A percentile compares a stretch with the other conserved stretches of the same genome.
Evolutionary conservation across 2,113 vertebrate species (phyloP).

Genomic region (Scopus umbretta): DNA sequence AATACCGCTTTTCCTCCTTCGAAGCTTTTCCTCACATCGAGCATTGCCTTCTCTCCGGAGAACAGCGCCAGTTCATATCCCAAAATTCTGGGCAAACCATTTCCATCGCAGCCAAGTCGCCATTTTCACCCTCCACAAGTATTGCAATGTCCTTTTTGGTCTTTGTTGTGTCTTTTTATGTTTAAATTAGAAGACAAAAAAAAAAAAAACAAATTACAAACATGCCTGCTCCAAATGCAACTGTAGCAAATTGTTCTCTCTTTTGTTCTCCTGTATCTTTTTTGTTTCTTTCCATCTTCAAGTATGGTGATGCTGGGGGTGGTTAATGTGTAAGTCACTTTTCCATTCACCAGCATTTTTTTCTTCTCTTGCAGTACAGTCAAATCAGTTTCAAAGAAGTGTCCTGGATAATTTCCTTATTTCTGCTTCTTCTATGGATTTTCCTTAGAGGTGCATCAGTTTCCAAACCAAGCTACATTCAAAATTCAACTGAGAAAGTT

Average conservation of each 20-base stretch:
- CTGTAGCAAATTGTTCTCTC: background rate
- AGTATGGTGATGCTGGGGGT: background rate
- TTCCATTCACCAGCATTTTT: background rate
- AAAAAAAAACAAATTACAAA: background rate
- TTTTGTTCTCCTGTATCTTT: background rate
- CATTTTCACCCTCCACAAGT: background rate
- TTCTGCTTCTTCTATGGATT: background rate
- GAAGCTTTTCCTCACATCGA: background rate
- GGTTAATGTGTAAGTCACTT: background rate
- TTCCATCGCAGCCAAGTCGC: background rate
- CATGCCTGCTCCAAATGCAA: background rate
- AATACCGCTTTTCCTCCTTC: background rate
- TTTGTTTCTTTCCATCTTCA: background rate
- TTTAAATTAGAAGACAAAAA: background rate
- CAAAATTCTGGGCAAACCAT: background rate
- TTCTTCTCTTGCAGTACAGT: background rate
- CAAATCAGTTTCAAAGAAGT: background rate
- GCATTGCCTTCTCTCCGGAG: background rate
- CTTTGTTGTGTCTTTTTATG: background rate
- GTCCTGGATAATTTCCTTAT: background rate
- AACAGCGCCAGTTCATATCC: background rate
- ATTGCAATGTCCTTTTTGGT: background rate
- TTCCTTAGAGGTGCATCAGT: background rate
- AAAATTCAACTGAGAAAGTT: background rate
- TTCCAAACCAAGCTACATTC: background rate